Conservation (phyloP, 2,888 invertebrate genomes). For the Rutpela maculata region DNA sequence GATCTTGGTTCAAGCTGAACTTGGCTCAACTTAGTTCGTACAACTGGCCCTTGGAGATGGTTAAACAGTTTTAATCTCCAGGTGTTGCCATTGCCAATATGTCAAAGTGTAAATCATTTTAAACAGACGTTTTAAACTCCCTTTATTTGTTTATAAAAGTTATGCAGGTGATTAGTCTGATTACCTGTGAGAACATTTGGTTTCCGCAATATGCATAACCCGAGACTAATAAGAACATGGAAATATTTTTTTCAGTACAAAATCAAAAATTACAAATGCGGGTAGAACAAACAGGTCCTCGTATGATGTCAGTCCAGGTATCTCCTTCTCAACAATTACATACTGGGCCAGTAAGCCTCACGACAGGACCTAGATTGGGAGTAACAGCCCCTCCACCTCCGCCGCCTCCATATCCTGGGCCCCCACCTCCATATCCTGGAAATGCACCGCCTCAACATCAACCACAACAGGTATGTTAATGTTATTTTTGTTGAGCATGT, state of each 20-base stretch:
- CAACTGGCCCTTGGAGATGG: neutral
- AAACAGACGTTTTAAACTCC: too few species aligned
- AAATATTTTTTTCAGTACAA: conserved; percentile 64
- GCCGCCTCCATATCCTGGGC: conserved; percentile 84
- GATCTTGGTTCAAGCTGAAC: too few species aligned
- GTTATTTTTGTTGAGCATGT: conserved; percentile 43
- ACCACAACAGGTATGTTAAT: conserved; percentile 54
- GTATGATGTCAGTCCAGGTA: conserved; percentile 62
- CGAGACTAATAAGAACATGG: too few species aligned
- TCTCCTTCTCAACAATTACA: conserved; percentile 49
- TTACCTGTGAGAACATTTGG: too few species aligned
- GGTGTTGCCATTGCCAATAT: too few species aligned
- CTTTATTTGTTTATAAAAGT: too few species aligned
- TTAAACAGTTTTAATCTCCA: neutral
- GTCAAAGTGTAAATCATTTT: too few species aligned
- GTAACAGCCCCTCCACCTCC: conserved; percentile 78
- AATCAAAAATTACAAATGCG: conserved; percentile 72
- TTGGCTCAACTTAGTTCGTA: too few species aligned
- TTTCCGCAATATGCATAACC: too few species aligned
- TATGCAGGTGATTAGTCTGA: too few species aligned
- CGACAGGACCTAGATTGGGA: conserved; percentile 72
- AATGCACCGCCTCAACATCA: conserved; percentile 70
- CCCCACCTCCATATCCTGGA: conserved; percentile 82
- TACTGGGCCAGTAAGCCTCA: conserved; percentile 68
- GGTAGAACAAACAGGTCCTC: conserved; percentile 63